Percentiles rank a stretch among this genome's conserved stretches.
These are phyloP conservation scores for Malacoctenus gilli DNA, from an alignment of 2,797 vertebrate species.

Conservation along the genomic window DNA sequence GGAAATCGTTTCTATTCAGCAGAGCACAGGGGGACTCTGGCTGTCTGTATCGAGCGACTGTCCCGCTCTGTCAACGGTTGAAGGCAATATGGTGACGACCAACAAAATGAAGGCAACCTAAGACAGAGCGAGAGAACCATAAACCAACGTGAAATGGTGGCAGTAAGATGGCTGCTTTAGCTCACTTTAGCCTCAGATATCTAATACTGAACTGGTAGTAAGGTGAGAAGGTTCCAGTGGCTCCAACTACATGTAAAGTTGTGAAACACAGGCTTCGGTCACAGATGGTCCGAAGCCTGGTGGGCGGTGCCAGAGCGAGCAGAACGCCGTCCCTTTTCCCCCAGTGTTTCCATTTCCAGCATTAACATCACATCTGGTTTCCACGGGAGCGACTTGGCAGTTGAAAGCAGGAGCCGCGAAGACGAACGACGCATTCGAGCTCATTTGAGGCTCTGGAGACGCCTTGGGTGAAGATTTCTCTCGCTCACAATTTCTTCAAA, in stretches of 20 bases:
- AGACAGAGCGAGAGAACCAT: too few species aligned
- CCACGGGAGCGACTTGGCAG: slow-evolving; percentile 8
- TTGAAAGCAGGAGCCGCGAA: slow-evolving; percentile 22
- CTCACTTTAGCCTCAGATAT: too few species aligned
- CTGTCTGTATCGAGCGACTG: not conserved
- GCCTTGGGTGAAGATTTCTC: slow-evolving; percentile 15
- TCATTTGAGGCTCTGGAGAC: slow-evolving; percentile 33
- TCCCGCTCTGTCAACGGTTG: not conserved
- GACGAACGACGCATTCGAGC: slow-evolving; percentile 11
- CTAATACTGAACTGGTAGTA: too few species aligned
- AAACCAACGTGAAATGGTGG: too few species aligned
- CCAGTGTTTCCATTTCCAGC: not conserved
- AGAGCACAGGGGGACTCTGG: not conserved
- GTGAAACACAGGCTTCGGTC: too few species aligned
- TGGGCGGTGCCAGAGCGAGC: too few species aligned
- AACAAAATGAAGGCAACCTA: not conserved
- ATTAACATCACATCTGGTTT: slow-evolving; percentile 14
- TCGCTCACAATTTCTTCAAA: slow-evolving; percentile 16
- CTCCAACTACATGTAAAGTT: too few species aligned
- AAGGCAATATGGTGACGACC: not conserved
- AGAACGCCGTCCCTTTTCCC: not conserved
- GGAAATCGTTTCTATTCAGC: not conserved
- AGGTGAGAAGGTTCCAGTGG: too few species aligned
- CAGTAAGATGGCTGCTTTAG: too few species aligned
- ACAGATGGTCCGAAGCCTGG: too few species aligned